Evolutionary conservation across 2,888 invertebrate species (phyloP), one percentile per base, ranked within the genome.

Genomic region (Thymelicus lineola): DNA sequence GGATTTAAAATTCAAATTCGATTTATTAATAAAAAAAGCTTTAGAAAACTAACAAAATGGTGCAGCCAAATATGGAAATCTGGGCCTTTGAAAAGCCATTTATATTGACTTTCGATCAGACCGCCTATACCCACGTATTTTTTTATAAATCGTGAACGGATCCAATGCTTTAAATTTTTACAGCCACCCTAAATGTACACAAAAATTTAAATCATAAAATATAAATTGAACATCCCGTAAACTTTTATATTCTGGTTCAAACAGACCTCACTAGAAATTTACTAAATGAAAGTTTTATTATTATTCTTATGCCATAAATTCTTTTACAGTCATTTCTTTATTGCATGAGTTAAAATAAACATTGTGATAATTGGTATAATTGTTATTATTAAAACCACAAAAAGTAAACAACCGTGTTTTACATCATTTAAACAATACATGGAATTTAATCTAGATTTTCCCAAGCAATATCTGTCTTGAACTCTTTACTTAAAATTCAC

Each of bases 361-460:
- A 9, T 12, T 28, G 28, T 28, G 28, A 28, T 28, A 28, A 5
- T 28, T n/a, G n/a, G n/a, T n/a, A n/a, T n/a, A n/a, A n/a, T 28
- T 28, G 3, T 28, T 28, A 5, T 28, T 28, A 28, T 28, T 28
- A 28, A 28, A 42, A 42, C 3, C 12, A 42, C 42, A 42, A 42
- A 12, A 10, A 42, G 2, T 10, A 42, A 42, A 10, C 1, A 42
- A 12, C 0, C 4, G 12, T 42, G 42, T 4, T 12, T 42, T 4
- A 42, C 75, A 73, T 81, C 77, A 79, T 83, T 83, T 79, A 81
- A 81, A 79, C 75, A 65, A 65, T 79, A 79, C 80, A 78, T 77
- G 81, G 80, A 86, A 86, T 86, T 85, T 83, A 80, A 85, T 84
- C 76, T 81, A 75, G 75, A 77, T 77, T 15, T 20, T n/a, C 60